Percentiles rank a stretch among this genome's conserved stretches.
Conservation (phyloP, 2,113 vertebrate genomes). For the Oreamnos americanus region DNA sequence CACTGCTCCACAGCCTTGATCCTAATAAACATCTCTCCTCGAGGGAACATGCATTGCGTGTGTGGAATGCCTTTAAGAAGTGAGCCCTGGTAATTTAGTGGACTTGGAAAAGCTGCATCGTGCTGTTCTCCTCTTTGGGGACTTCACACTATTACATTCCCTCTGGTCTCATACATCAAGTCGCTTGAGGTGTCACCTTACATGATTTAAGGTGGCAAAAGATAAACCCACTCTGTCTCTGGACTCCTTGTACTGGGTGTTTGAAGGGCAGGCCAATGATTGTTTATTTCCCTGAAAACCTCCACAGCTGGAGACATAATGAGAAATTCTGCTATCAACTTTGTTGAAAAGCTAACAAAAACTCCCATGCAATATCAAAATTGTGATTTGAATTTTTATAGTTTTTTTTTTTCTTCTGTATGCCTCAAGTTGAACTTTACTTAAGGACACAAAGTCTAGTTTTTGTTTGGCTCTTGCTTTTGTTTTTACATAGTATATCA, state of each 20-base stretch:
- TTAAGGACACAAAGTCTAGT: not conserved
- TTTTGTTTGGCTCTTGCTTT: not conserved
- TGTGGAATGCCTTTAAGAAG: not conserved
- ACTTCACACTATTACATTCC: not conserved
- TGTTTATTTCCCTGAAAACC: not conserved
- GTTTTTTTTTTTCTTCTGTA: not conserved
- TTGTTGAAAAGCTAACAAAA: not conserved
- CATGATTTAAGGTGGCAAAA: constrained; percentile 23
- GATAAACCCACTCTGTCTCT: not conserved
- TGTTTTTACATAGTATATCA: not conserved
- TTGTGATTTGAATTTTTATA: not conserved
- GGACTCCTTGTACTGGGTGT: not conserved
- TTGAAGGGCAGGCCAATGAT: not conserved
- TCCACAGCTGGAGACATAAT: not conserved
- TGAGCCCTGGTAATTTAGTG: not conserved
- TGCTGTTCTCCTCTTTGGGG: not conserved
- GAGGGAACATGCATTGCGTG: not conserved
- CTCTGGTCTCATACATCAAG: constrained; percentile 7
- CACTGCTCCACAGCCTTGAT: not conserved
- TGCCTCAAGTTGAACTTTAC: not conserved
- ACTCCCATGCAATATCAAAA: not conserved
- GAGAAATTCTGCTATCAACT: not conserved
- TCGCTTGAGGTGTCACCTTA: not conserved
- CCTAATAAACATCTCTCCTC: not conserved
- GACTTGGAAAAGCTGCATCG: not conserved